Base-by-base conservation (phyloP, 2,113 vertebrate genomes). In the Mixornis gularis region DNA sequence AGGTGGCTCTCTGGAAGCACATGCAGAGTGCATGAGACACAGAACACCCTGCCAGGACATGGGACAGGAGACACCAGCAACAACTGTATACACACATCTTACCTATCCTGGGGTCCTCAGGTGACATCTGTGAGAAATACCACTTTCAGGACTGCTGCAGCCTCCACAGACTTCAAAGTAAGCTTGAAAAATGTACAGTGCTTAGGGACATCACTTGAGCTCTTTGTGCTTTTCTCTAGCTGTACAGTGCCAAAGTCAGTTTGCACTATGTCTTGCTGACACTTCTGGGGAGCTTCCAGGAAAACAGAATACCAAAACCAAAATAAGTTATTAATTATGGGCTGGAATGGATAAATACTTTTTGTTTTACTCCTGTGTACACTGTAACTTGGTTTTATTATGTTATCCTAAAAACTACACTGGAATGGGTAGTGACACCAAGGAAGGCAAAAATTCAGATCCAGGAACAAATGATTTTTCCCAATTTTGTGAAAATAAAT, bases 1-100 rank as follows among this genome's bases (percentile, higher is more conserved):
- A 29, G 15, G 49, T 15, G 73, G 30, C 38, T 79, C 58, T 36
- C 40, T 56, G 66, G 71, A 82, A 69, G 65, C 29, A 53, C 12
- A 7, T 1, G 3, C 17, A 6, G 26, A 63, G 34, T 0, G 7
- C 43, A 21, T 0, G 0, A 21, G 2, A 29, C 46, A 53, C 27
- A 26, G 40, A 56, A 58, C 41, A 29, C 44, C 3, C 24, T 49
- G 65, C 21, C 68, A 48, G 36, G 30, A 43, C 0, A 3, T 0
- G 3, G 43, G 51, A 58, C 3, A 9, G 51, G 36, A 81, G 48
- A 52, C 30, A 27, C 3, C 4, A 3, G 26, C 52, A 44, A 6
- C 30, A 26, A 1, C 55, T 36, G 55, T 24, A 19, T 8, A 18
- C 34, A 48, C 15, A 63, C 20, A 43, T 13, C 49, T 13, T 81